Evolutionary conservation across 2,797 vertebrate species (phyloP).

Genomic region (Pristis pectinata): DNA sequence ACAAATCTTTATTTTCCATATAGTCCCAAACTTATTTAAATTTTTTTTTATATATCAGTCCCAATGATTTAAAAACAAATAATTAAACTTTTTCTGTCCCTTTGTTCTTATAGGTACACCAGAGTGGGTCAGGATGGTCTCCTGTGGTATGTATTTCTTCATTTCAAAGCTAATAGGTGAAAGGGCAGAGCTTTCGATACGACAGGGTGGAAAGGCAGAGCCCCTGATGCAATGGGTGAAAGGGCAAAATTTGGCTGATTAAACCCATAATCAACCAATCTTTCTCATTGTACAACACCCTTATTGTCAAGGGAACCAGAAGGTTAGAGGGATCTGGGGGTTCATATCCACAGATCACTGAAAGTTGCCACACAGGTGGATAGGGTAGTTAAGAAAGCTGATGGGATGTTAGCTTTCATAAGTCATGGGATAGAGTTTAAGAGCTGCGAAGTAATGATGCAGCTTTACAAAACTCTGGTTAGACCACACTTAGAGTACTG

Average conservation of each 20-base stretch:
- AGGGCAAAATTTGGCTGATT: not conserved
- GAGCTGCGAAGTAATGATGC: too few species aligned
- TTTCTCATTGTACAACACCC: not conserved
- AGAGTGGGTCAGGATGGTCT: constrained; percentile 95
- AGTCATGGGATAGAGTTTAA: too few species aligned
- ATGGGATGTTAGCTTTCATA: too few species aligned
- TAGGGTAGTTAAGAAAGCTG: too few species aligned
- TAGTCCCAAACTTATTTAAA: not conserved
- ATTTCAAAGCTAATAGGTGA: not conserved
- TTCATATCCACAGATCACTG: too few species aligned
- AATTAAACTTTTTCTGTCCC: constrained; percentile 12
- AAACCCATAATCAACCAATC: not conserved
- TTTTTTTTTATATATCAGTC: not conserved
- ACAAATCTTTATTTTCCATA: not conserved
- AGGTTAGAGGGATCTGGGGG: too few species aligned
- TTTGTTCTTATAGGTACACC: constrained; percentile 70
- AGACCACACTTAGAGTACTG: too few species aligned
- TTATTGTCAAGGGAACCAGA: not conserved
- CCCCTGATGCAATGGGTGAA: not conserved
- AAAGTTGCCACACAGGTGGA: too few species aligned
- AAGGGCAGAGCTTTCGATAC: not conserved
- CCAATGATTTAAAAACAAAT: not conserved
- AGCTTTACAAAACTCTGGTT: too few species aligned
- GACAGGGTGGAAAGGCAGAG: not conserved
- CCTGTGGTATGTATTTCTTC: constrained; percentile 73